These are phyloP conservation scores for Chunga burmeisteri DNA, from an alignment of 2,113 vertebrate genomes.

Conservation along the genomic window DNA sequence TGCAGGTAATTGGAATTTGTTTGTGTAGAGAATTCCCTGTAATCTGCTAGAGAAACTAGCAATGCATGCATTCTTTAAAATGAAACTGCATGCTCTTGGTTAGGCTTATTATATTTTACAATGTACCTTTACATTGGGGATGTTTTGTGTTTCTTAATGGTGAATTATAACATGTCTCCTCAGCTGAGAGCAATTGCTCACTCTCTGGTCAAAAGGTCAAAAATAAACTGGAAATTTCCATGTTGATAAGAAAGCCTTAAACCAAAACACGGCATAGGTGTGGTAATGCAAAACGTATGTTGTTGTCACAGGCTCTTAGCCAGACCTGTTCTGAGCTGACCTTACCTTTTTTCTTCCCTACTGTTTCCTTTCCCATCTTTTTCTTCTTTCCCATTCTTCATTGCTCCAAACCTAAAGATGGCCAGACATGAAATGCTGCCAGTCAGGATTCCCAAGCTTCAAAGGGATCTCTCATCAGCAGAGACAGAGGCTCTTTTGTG, in stretches of 20 bases:
- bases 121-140: neutral
- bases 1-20: neutral
- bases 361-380: conserved; percentile 25
- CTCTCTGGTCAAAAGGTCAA: neutral
- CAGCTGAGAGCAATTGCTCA: neutral
- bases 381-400: conserved; percentile 50
- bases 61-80: neutral
- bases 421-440: conserved; percentile 69
- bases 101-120: neutral
- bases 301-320: neutral
- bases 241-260: neutral
- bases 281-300: neutral
- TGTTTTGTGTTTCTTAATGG: neutral
- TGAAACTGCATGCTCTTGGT: neutral
- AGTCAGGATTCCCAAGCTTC: conserved; percentile 68
- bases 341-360: neutral
- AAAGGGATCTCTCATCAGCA: conserved; percentile 59
- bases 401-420: conserved; percentile 61
- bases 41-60: neutral
- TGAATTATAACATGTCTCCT: neutral
- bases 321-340: neutral
- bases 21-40: neutral
- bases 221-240: neutral
- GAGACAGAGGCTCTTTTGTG: conserved; percentile 73
- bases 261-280: neutral